Evolutionary conservation across 2,113 vertebrate genomes (phyloP).

Genomic region (Hippocampus mohnikei): DNA sequence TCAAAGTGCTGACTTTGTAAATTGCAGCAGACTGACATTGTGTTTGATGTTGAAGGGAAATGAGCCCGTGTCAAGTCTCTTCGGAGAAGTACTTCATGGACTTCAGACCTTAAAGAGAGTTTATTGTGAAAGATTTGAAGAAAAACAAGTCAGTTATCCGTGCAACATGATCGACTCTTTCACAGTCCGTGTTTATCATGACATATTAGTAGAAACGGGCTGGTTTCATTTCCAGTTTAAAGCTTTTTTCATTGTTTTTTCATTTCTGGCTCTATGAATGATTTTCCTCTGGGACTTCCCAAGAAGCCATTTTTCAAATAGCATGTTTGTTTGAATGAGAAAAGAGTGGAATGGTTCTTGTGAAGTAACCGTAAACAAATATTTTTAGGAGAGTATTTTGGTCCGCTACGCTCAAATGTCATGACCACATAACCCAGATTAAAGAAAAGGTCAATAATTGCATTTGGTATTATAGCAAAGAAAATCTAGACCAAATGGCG

Average conservation of each 20-base stretch:
- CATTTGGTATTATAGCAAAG: background rate
- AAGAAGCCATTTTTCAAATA: background rate
- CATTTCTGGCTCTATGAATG: background rate
- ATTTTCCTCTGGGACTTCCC: background rate
- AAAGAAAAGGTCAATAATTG: background rate
- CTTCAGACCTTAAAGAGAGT: background rate
- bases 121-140: background rate
- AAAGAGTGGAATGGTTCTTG: background rate
- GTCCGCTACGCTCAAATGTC: background rate
- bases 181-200: background rate
- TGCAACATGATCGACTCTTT: background rate
- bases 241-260: background rate
- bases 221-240: background rate
- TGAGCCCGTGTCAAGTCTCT: background rate
- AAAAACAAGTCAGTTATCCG: background rate
- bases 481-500: background rate
- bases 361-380: background rate
- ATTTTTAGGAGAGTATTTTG: background rate
- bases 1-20: slow-evolving; percentile 18
- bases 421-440: background rate
- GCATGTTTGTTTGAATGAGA: background rate
- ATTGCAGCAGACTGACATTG: slow-evolving; percentile 20
- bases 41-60: slow-evolving; percentile 12
- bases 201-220: background rate
- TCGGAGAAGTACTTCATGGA: background rate